phyloP scores from a whole-genome alignment of 2,888 invertebrate species.

The Spilosoma lubricipeda region DNA sequence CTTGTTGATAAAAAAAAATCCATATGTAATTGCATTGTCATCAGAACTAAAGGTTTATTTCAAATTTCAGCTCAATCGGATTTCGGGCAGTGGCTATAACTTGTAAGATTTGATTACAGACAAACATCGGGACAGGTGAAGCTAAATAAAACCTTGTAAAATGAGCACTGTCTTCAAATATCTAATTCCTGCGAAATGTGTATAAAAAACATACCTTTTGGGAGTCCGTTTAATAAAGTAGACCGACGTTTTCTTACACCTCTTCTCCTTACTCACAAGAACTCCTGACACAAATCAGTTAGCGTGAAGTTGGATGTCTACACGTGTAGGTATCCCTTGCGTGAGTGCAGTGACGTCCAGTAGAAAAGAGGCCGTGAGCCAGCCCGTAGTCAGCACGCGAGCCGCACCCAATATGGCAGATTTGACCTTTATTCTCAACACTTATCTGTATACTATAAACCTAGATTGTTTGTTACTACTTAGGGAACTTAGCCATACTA shows the following conservation, averaged over 20 bases:
- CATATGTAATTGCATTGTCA: no score
- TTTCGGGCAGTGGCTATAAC: no score
- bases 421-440: slow-evolving; percentile 10
- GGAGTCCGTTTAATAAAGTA: not conserved
- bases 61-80: no score
- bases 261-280: not conserved
- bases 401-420: slow-evolving; percentile 12
- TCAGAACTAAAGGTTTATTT: no score
- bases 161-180: no score
- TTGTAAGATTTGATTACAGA: no score
- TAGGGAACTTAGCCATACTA: not conserved
- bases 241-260: not conserved
- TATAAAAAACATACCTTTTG: not conserved
- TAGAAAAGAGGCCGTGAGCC: slow-evolving; percentile 1
- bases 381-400: slow-evolving; percentile 10
- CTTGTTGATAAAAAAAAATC: no score
- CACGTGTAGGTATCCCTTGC: not conserved
- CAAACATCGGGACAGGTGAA: no score
- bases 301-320: not conserved
- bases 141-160: no score
- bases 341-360: not conserved
- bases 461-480: slow-evolving; percentile 5
- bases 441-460: slow-evolving; percentile 9
- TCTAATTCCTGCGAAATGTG: no score
- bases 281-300: not conserved